Evolutionary conservation across 2,113 vertebrate genomes (phyloP).

Genomic region (Dasyornis broadbenti): DNA sequence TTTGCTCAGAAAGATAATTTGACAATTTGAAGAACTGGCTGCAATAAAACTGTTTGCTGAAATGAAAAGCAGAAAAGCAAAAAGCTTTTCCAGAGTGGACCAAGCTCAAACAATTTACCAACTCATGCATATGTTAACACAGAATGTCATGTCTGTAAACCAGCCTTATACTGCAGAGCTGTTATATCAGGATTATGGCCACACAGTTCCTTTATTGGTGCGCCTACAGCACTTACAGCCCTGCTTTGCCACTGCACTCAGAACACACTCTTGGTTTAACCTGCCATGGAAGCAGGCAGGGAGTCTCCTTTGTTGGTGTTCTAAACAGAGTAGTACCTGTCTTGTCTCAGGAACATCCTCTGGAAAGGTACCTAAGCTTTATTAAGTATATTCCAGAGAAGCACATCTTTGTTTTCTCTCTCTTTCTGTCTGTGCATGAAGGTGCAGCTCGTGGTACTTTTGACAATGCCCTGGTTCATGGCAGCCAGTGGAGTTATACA

Average conservation of each 20-base stretch:
- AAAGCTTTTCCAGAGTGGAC: not conserved
- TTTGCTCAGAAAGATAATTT: not conserved
- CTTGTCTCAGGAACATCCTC: not conserved
- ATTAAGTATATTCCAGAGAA: not conserved
- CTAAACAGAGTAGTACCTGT: not conserved
- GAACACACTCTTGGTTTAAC: not conserved
- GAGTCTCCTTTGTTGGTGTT: not conserved
- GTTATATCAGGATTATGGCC: not conserved
- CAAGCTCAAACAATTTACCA: not conserved
- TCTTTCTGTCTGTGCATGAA: not conserved
- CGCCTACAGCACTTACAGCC: not conserved
- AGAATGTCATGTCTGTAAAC: not conserved
- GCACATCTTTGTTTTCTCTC: accelerated
- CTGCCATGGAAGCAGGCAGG: not conserved
- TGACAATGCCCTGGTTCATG: not conserved
- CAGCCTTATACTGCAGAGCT: not conserved
- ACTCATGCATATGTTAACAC: not conserved
- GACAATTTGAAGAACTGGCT: not conserved
- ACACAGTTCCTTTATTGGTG: not conserved
- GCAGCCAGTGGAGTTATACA: not conserved
- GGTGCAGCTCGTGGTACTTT: not conserved
- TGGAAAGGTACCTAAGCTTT: not conserved
- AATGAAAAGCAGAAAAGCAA: not conserved
- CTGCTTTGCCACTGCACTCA: not conserved
- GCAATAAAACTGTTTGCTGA: not conserved